Evolutionary conservation across 2,888 invertebrate species (phyloP).

Genomic region (Baccha elongata): DNA sequence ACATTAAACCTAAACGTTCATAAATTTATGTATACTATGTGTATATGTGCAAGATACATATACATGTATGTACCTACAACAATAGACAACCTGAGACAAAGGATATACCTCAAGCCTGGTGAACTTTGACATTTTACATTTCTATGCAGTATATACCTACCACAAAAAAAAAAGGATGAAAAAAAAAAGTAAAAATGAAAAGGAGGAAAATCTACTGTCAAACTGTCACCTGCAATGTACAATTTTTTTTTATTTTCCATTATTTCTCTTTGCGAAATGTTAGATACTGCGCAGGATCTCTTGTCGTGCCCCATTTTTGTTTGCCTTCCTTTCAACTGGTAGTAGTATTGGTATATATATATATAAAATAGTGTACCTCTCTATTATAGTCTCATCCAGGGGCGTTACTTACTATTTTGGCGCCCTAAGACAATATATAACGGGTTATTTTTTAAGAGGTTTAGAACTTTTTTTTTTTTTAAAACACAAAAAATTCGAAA

Average conservation of each 20-base stretch:
- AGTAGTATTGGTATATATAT: not conserved
- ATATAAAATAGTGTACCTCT: not conserved
- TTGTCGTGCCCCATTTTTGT: constrained; percentile 52
- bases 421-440: too few relatives aligned
- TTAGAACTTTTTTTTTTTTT: too few relatives aligned
- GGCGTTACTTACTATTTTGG: too few relatives aligned
- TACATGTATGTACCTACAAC: constrained; percentile 4
- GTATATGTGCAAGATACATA: not conserved
- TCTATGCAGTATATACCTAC: constrained; percentile 10
- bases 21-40: not conserved
- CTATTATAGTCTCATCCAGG: not conserved
- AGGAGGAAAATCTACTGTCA: constrained; percentile 51
- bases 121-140: constrained; percentile 71
- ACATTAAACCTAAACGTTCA: constrained; percentile 48
- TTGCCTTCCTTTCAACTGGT: constrained; percentile 1
- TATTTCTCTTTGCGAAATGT: not conserved
- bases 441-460: too few relatives aligned
- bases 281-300: constrained; percentile 49
- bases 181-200: constrained; percentile 2
- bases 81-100: constrained; percentile 33
- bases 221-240: constrained; percentile 58
- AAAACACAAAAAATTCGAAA: too few relatives aligned
- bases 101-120: constrained; percentile 48
- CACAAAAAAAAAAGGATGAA: not conserved
- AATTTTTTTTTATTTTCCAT: not conserved